Conservation (phyloP, 2,888 invertebrate species). For the Anoplius nigerrimus region DNA sequence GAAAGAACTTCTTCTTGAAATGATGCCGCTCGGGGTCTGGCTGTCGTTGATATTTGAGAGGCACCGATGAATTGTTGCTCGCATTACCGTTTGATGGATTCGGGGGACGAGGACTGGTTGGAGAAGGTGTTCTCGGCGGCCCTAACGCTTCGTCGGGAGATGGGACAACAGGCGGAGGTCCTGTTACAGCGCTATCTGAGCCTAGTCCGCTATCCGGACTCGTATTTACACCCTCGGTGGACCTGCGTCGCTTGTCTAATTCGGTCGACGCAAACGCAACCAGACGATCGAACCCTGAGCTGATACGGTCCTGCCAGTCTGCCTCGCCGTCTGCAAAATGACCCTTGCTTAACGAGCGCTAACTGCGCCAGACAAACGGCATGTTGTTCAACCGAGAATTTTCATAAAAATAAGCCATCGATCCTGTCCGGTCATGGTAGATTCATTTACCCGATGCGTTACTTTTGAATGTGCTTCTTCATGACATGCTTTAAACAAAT, state of each 20-base stretch:
- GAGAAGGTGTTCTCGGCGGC: conserved; percentile 79
- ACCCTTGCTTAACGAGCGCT: conserved; percentile 5
- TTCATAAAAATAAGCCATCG: conserved; percentile 73
- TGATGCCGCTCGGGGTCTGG: conserved; percentile 78
- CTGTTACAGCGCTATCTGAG: conserved; percentile 73
- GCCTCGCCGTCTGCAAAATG: conserved; percentile 82
- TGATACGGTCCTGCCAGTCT: conserved; percentile 95
- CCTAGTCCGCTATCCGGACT: conserved; percentile 92
- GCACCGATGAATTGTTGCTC: conserved; percentile 63
- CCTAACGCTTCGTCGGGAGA: conserved; percentile 75
- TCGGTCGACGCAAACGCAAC: conserved; percentile 96
- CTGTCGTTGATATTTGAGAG: conserved; percentile 70
- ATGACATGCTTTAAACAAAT: neutral
- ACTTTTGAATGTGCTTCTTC: neutral
- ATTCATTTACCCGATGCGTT: conserved; percentile 9
- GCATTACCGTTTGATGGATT: conserved; percentile 75
- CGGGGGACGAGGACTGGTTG: conserved; percentile 76
- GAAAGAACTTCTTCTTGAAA: conserved; percentile 91
- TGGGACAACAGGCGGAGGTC: conserved; percentile 70
- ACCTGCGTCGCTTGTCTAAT: conserved; percentile 89
- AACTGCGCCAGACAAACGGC: neutral
- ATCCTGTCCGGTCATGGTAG: conserved; percentile 23
- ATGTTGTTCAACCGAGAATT: conserved; percentile 41
- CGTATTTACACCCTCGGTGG: conserved; percentile 89
- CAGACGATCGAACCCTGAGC: conserved; percentile 94